phyloP scores from a whole-genome alignment of 2,888 invertebrate species.

The Pristionchus exspectatus region DNA sequence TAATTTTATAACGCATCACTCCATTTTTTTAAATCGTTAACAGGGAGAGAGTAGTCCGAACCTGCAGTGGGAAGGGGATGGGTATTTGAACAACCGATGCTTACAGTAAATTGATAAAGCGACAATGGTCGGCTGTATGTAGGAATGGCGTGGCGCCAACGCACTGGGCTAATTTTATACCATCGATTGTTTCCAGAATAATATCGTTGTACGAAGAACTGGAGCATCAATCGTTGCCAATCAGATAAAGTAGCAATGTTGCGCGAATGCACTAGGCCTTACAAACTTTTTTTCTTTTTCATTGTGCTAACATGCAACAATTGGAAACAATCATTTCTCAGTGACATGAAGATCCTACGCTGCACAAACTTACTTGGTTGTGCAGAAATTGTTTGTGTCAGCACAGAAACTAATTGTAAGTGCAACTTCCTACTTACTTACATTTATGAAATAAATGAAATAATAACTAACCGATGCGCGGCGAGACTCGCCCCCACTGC shows the following conservation, averaged over 20 bases:
- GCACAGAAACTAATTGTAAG: too few relatives aligned
- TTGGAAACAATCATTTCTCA: not conserved
- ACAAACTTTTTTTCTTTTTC: not conserved
- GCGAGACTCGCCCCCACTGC: slow-evolving; percentile 58
- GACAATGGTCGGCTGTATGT: too few relatives aligned
- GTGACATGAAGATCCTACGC: not conserved
- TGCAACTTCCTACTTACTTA: not conserved
- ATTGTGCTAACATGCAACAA: not conserved
- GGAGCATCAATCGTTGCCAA: too few relatives aligned
- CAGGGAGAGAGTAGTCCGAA: slow-evolving; percentile 55
- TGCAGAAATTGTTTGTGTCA: not conserved
- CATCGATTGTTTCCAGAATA: too few relatives aligned
- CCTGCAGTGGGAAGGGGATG: not conserved
- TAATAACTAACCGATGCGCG: slow-evolving; percentile 56
- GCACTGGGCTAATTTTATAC: too few relatives aligned
- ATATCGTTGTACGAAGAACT: too few relatives aligned
- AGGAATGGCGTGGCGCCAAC: too few relatives aligned
- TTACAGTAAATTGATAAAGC: too few relatives aligned
- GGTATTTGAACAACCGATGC: not conserved
- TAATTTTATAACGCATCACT: too few relatives aligned
- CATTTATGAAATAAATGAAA: not conserved
- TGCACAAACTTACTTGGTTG: not conserved
- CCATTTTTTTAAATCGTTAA: slow-evolving; percentile 38
- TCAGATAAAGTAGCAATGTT: not conserved
- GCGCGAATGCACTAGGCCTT: not conserved